These are phyloP conservation scores for Chrysaora quinquecirrha DNA, from an alignment of 30 jellyfish, hydroid and myxozoan genomes.

Conservation along the genomic window DNA sequence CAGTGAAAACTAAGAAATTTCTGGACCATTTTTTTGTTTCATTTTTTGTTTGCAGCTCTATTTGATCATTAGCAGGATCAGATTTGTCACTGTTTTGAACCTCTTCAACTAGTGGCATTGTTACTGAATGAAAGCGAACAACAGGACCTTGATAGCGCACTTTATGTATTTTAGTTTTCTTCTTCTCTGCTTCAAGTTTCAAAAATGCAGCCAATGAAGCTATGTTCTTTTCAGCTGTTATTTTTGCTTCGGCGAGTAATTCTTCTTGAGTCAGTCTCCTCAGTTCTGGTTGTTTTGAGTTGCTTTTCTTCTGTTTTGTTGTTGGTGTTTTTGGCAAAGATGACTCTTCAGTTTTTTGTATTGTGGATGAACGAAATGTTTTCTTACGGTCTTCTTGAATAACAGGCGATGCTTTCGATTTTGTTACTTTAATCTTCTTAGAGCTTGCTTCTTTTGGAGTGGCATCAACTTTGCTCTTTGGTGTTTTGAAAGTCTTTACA, in stretches of 20 bases:
- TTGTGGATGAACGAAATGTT: slow-evolving; percentile 64
- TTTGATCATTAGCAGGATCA: slow-evolving; percentile 7
- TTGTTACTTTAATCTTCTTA: slow-evolving; percentile 11
- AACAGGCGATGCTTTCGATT: slow-evolving; percentile 54
- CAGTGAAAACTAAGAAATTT: slow-evolving; percentile 85
- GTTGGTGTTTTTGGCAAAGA: slow-evolving; percentile 9
- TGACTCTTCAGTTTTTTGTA: slow-evolving; percentile 60
- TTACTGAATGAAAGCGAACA: slow-evolving; percentile 80
- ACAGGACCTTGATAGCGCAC: slow-evolving; percentile 84
- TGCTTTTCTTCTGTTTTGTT: slow-evolving; percentile 34
- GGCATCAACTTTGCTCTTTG: slow-evolving; percentile 39
- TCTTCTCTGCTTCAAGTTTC: slow-evolving; percentile 97
- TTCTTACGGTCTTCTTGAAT: slow-evolving; percentile 48
- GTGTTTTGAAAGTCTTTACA: slow-evolving; percentile 70
- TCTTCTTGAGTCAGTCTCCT: slow-evolving; percentile 95
- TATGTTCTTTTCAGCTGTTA: slow-evolving; percentile 83
- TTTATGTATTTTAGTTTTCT: slow-evolving; percentile 82
- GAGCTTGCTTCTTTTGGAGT: not conserved
- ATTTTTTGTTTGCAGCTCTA: not conserved
- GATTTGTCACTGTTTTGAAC: not conserved
- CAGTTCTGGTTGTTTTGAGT: slow-evolving; percentile 78
- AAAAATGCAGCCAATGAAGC: slow-evolving; percentile 97
- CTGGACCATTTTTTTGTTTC: slow-evolving; percentile 70
- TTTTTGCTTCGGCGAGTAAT: slow-evolving; percentile 93
- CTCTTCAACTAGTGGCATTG: slow-evolving; percentile 85